Percentiles rank a stretch among this genome's conserved stretches.
phyloP scores from a whole-genome alignment of 2,888 invertebrate genomes.

The Saturnia japonica region DNA sequence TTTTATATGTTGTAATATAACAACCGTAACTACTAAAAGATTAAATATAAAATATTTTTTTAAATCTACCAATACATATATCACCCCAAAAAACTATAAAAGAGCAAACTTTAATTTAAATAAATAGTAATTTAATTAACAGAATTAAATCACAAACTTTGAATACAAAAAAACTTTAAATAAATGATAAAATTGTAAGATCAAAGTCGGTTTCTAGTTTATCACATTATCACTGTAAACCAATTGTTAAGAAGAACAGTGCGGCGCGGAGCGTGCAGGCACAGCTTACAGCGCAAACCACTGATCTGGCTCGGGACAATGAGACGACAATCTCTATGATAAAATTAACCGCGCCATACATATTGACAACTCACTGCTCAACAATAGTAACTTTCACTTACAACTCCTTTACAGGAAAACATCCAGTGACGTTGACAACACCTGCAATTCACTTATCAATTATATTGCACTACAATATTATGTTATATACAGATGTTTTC shows the following conservation, averaged over 20 bases:
- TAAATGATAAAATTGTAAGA: conserved; percentile 36
- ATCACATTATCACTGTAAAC: neutral
- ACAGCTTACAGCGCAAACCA: no score
- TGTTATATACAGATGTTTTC: neutral
- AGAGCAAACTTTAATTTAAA: neutral
- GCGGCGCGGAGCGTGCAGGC: conserved; percentile 37
- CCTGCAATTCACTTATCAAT: no score
- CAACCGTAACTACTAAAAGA: no score
- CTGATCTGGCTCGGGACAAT: conserved; percentile 34
- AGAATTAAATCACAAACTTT: no score
- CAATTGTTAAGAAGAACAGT: conserved; percentile 32
- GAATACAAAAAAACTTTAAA: neutral
- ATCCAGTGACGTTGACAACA: no score
- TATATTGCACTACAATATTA: neutral
- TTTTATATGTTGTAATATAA: no score
- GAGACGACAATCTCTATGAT: conserved; percentile 22
- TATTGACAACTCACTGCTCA: conserved; percentile 27
- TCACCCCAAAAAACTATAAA: no score
- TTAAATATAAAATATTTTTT: no score
- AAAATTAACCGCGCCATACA: conserved; percentile 18
- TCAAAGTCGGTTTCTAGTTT: conserved; percentile 37
- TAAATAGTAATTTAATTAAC: neutral
- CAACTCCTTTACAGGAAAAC: no score
- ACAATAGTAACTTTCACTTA: conserved; percentile 39
- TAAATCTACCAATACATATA: no score